Evolutionary conservation across 2,888 invertebrate species (phyloP).

Genomic region (Pyralis farinalis): DNA sequence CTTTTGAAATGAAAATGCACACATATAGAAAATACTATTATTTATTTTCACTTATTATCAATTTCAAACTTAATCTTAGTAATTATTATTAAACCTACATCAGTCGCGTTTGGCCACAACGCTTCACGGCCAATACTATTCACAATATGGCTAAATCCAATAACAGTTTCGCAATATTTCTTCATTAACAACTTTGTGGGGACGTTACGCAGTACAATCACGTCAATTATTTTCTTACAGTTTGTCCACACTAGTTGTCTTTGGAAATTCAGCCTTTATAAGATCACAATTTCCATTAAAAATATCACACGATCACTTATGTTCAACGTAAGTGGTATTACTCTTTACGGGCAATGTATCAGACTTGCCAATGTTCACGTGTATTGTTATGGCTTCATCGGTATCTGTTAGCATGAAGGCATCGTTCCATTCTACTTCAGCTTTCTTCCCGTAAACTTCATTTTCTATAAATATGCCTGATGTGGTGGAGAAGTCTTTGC

Average conservation of each 20-base stretch:
- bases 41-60: constrained; percentile 27
- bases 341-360: constrained; percentile 23
- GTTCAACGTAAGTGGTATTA: background rate
- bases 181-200: background rate
- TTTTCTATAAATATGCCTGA: constrained; percentile 70
- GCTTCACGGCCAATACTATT: constrained; percentile 14
- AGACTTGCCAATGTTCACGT: constrained; percentile 68
- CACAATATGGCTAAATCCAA: constrained; percentile 8
- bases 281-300: constrained; percentile 20
- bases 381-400: constrained; percentile 72
- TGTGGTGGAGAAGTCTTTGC: constrained; percentile 65
- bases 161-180: background rate
- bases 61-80: constrained; percentile 29
- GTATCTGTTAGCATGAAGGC: constrained; percentile 65
- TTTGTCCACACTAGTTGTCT: constrained; percentile 1
- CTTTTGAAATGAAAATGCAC: constrained; percentile 19
- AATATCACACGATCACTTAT: background rate
- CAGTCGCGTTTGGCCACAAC: constrained; percentile 56
- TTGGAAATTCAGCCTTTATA: constrained; percentile 10
- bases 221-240: background rate
- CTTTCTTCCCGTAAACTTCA: constrained; percentile 70
- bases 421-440: constrained; percentile 73
- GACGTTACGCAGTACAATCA: background rate
- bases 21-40: constrained; percentile 25
- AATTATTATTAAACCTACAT: constrained; percentile 47